Conservation (phyloP, 2,113 vertebrate genomes). For the Barbus barbus region DNA sequence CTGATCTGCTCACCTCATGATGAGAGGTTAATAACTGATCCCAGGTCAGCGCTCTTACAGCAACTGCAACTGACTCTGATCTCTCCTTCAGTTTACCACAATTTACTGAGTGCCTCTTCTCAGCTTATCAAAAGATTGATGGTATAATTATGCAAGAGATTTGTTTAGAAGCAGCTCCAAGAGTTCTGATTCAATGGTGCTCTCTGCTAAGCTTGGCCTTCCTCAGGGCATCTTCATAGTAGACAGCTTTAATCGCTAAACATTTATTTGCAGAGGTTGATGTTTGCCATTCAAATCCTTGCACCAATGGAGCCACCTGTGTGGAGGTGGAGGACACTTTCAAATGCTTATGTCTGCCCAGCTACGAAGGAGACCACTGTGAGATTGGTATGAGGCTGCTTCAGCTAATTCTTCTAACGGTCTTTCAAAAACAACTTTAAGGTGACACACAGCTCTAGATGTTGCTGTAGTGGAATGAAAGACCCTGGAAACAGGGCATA, state of each 20-base stretch:
- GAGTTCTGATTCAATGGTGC: slow-evolving; percentile 60
- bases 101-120: neutral
- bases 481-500: neutral
- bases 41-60: slow-evolving; percentile 44
- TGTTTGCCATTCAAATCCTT: slow-evolving; percentile 93
- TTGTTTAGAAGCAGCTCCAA: slow-evolving; percentile 63
- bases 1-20: neutral
- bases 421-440: slow-evolving; percentile 65
- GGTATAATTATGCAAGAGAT: slow-evolving; percentile 19
- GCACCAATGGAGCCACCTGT: slow-evolving; percentile 98
- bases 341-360: slow-evolving; percentile 99
- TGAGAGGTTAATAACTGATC: slow-evolving; percentile 45
- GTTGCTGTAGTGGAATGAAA: slow-evolving; percentile 9
- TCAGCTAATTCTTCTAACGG: slow-evolving; percentile 91
- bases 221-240: slow-evolving; percentile 56
- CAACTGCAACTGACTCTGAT: neutral
- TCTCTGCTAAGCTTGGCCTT: slow-evolving; percentile 54
- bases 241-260: slow-evolving; percentile 79
- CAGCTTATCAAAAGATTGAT: slow-evolving; percentile 6
- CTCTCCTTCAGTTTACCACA: neutral
- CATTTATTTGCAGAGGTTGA: slow-evolving; percentile 96
- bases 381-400: slow-evolving; percentile 94
- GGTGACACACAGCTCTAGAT: slow-evolving; percentile 10
- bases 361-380: slow-evolving; percentile 96
- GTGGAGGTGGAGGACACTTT: slow-evolving; percentile 88